Evolutionary conservation across 2,797 vertebrate species (phyloP), one percentile per base, ranked within the genome.

Genomic region (Myotis findleyi): DNA sequence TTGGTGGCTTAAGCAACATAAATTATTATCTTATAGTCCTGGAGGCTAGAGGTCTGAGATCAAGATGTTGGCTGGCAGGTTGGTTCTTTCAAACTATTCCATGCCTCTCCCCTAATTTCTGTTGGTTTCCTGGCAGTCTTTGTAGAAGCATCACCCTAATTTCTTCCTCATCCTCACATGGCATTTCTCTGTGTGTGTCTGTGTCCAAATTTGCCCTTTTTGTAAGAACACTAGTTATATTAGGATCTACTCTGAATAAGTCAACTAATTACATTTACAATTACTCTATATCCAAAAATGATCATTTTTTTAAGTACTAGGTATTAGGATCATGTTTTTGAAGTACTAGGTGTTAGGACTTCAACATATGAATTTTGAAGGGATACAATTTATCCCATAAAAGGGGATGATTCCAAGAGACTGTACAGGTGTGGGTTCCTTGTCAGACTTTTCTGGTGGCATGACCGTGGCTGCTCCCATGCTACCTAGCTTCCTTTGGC

Each of bases 391-490:
- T 14, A 85, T 2, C 21, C 4, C n/a, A 38, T 47, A 23, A 13
- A 7, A 49, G 2, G 30, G 1, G 36, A 47, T 57, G 33, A 27
- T 62, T 41, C 36, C 69, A 95, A 75, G 75, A 47, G n/a, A 72
- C 5, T 8, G 5, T 12, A 27, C 2, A 62, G 27, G 38, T 21
- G 20, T 23, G 20, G 20, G 4, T 5, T 36, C 30, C 25, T 47
- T 12, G 8, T 11, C 33, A 73, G 25, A 59, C 4, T 64, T 17
- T 30, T 66, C 13, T 10, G 6, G 41, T 49, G 7, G 1, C 18
- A 38, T 13, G 25, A 59, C 1, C 7, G 21, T 47, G 23, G 16
- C 10, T 51, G 5, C 0, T 18, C 16, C 51, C 18, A 1, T 5
- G 17, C 1, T 55, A 8, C 53, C 16, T 11, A 7, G 0, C 8